phyloP scores from a whole-genome alignment of 1,140 invertebrate species.

The Temnothorax nylanderi region DNA sequence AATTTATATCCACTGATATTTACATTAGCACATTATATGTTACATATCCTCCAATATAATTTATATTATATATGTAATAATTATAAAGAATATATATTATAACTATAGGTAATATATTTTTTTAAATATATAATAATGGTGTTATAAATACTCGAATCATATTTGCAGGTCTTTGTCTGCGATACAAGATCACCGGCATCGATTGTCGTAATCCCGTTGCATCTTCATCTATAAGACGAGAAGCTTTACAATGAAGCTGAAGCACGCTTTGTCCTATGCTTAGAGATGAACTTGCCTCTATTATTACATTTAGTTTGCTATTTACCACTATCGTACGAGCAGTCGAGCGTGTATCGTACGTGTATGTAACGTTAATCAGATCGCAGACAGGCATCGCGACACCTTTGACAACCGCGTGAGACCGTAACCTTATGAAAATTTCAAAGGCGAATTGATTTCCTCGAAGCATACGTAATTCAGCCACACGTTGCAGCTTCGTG shows the following conservation, averaged over 20 bases:
- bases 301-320: constrained; percentile 43
- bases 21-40: constrained; percentile 4
- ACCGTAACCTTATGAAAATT: constrained; percentile 43
- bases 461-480: constrained; percentile 1
- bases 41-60: background rate
- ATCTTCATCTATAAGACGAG: background rate
- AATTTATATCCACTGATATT: background rate
- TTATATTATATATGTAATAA: background rate
- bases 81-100: background rate
- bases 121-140: background rate
- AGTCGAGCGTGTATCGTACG: constrained; percentile 9
- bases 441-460: constrained; percentile 25
- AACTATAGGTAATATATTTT: background rate
- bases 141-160: background rate
- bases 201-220: background rate
- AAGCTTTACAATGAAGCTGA: background rate
- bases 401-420: constrained; percentile 13
- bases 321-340: constrained; percentile 11
- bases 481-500: background rate
- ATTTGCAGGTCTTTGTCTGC: background rate
- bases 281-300: constrained; percentile 1
- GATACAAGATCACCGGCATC: background rate
- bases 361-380: constrained; percentile 30
- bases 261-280: background rate
- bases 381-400: background rate